A percentile compares a stretch with the other conserved stretches of the same genome.
Evolutionary conservation across 2,888 invertebrate genomes (phyloP).

Genomic region (Rhorus exstirpatorius): DNA sequence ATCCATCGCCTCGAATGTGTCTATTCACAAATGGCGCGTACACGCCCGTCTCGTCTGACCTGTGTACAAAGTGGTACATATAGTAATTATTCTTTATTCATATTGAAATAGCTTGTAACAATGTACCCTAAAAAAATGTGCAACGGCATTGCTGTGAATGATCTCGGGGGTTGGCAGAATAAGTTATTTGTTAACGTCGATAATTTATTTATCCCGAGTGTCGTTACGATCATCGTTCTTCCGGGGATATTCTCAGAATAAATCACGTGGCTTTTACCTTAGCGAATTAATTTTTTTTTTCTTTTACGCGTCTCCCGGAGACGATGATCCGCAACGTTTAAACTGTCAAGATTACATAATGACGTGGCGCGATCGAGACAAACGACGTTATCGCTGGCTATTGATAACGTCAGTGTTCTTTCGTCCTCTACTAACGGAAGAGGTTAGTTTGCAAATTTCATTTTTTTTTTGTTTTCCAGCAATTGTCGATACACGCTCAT

Average conservation of each 20-base stretch:
- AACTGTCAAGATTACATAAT: conserved; percentile 62
- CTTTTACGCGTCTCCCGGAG: background rate
- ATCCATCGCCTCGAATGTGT: background rate
- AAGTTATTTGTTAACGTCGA: background rate
- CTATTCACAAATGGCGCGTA: no score
- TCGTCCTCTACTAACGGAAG: conserved; percentile 45
- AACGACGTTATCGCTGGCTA: conserved; percentile 55
- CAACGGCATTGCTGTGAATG: background rate
- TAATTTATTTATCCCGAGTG: conserved; percentile 25
- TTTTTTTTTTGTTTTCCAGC: conserved; percentile 24
- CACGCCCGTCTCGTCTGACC: no score
- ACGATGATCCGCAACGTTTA: conserved; percentile 45
- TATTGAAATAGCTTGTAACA: background rate
- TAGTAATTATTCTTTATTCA: background rate
- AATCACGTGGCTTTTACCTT: conserved; percentile 45
- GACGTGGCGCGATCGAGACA: conserved; percentile 57
- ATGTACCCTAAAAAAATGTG: background rate
- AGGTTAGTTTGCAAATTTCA: conserved; percentile 55
- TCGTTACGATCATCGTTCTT: conserved; percentile 24
- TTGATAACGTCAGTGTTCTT: conserved; percentile 65
- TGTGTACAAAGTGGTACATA: no score
- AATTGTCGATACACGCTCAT: conserved; percentile 1
- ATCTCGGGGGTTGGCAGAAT: background rate
- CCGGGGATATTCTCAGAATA: background rate
- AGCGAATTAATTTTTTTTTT: conserved; percentile 26